Evolutionary conservation across 2,888 invertebrate genomes (phyloP).

Genomic region (Coecobrya sp.): DNA sequence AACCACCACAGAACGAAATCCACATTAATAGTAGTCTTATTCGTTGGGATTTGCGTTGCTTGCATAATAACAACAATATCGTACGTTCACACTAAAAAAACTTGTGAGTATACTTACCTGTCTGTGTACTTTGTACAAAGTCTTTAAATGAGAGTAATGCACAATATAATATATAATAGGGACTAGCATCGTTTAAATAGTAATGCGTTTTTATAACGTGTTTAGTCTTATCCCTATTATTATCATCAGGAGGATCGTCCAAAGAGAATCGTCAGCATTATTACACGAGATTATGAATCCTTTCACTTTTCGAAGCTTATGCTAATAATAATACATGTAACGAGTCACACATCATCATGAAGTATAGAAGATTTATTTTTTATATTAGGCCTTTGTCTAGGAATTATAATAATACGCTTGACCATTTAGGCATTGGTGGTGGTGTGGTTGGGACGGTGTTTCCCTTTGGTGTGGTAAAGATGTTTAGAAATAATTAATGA

Average conservation of each 20-base stretch:
- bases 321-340: background rate
- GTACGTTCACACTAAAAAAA: background rate
- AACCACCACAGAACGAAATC: slow-evolving; percentile 27
- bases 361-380: background rate
- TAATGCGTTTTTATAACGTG: slow-evolving; percentile 37
- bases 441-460: background rate
- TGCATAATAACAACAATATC: slow-evolving; percentile 10
- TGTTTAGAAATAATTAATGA: slow-evolving; percentile 63
- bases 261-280: slow-evolving; percentile 23
- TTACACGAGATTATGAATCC: slow-evolving; percentile 72
- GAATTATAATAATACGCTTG: slow-evolving; percentile 23
- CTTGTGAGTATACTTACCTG: background rate
- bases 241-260: slow-evolving; percentile 16
- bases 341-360: slow-evolving; percentile 48
- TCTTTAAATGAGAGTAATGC: background rate
- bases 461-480: background rate
- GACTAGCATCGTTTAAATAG: slow-evolving; percentile 5
- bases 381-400: slow-evolving; percentile 8
- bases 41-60: background rate
- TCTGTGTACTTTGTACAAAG: background rate
- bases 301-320: slow-evolving; percentile 71
- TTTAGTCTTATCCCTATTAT: slow-evolving; percentile 3
- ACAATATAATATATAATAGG: background rate
- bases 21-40: background rate
- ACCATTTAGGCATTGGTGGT: slow-evolving; percentile 50